Evolutionary conservation across 2,113 vertebrate genomes (phyloP).

Genomic region (Cygnus atratus): DNA sequence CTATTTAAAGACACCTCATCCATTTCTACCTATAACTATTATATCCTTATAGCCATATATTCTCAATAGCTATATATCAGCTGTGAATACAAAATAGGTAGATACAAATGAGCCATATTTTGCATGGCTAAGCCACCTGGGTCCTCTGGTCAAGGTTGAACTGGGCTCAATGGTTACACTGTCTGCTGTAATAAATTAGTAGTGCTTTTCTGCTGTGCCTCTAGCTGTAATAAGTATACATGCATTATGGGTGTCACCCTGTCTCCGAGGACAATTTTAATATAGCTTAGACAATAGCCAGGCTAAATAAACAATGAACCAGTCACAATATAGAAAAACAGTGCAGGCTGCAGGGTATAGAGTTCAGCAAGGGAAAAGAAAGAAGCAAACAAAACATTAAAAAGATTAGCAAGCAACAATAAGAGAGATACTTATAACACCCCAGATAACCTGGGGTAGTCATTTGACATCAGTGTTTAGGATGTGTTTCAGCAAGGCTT

Average conservation of each 20-base stretch:
- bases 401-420: constrained; percentile 22
- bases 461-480: neutral
- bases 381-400: constrained; percentile 3
- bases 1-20: constrained; percentile 58
- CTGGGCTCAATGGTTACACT: constrained; percentile 45
- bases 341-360: neutral
- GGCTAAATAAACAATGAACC: constrained; percentile 68
- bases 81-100: constrained; percentile 50
- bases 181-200: constrained; percentile 61
- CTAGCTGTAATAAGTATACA: constrained; percentile 60
- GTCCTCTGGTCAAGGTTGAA: constrained; percentile 68
- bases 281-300: constrained; percentile 59
- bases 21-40: constrained; percentile 56
- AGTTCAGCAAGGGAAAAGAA: neutral
- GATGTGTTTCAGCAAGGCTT: neutral
- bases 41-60: constrained; percentile 24
- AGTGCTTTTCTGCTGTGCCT: constrained; percentile 54
- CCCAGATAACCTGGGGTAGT: neutral
- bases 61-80: constrained; percentile 40
- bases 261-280: constrained; percentile 67
- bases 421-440: neutral
- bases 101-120: constrained; percentile 59
- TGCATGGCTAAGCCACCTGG: constrained; percentile 62
- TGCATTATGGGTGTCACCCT: constrained; percentile 64
- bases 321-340: constrained; percentile 30